Evolutionary conservation across 2,113 vertebrate species (phyloP).

Genomic region (Colinus virginianus): DNA sequence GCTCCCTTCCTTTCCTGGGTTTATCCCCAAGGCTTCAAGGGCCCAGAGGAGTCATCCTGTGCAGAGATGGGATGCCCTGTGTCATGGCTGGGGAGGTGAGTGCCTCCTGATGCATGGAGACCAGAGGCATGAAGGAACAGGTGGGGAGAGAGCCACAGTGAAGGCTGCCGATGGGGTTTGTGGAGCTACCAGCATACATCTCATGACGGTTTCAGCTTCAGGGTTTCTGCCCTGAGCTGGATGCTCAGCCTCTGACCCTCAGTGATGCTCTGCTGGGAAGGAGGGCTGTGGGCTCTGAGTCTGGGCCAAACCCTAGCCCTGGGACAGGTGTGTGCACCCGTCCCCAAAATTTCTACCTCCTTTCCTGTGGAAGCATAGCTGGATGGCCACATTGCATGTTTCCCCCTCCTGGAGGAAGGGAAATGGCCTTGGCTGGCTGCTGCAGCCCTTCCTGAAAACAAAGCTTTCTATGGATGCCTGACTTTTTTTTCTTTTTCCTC

Average conservation of each 20-base stretch:
- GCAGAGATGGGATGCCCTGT: not conserved
- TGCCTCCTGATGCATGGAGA: not conserved
- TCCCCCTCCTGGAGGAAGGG: not conserved
- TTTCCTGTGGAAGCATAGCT: not conserved
- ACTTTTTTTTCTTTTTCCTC: not conserved
- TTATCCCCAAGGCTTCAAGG: not conserved
- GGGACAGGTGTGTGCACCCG: not conserved
- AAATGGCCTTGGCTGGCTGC: not conserved
- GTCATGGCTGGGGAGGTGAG: not conserved
- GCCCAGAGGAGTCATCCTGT: not conserved
- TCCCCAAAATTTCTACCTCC: not conserved
- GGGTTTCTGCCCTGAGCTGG: not conserved
- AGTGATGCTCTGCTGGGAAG: accelerated
- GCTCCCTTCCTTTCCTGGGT: not conserved
- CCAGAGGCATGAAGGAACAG: not conserved
- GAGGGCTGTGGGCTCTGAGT: not conserved
- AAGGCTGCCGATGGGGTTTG: not conserved
- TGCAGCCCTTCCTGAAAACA: not conserved
- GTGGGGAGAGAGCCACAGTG: not conserved
- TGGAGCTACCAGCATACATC: not conserved
- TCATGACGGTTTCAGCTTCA: not conserved
- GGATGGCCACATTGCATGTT: not conserved
- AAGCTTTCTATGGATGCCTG: not conserved
- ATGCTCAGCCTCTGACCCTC: not conserved
- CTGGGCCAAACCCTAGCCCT: not conserved